Base-by-base conservation (phyloP, 1,140 invertebrate species). In the Zophobas atratus region DNA sequence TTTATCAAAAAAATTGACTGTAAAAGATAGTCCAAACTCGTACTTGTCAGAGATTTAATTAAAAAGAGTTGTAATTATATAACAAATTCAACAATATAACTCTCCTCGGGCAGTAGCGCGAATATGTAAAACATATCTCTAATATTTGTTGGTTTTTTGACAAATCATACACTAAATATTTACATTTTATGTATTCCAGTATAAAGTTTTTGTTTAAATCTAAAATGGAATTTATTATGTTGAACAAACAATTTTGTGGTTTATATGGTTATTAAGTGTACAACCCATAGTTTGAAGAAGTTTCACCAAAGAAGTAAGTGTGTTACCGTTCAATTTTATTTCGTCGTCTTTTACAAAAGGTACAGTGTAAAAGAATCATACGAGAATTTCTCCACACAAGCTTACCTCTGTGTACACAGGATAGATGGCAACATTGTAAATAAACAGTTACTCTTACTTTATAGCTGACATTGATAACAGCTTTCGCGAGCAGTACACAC, bases 401-500 rank as follows among this genome's bases (percentile, higher is more conserved):
- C 35, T 33, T 57, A 57, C 55, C 55, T 67, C 60, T 43, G n/a
- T 43, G 38, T 67, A 43, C 39, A 43, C 60, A 43, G 60, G 60
- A 67, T 73, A 73, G 38, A 73, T 56, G 55, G 73, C 73, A 48
- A 67, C 73, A 60, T 57, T 57, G 73, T 75, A 60, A 60, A 75
- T 76, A 63, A 76, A 76, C 74, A 76, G 56, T 76, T 76, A 76
- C 74, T 76, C 74, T 76, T 76, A 76, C 74, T 76, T 76, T 76
- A 76, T 76, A 36, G 55, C 56, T 76, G 74, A 67, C 74, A 76
- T 76, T 76, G 74, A 76, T 76, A 76, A 76, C 74, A 63, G 74
- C 56, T 60, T 67, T 60, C 56, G 55, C 74, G 74, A 51, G 34
- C 74, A 57, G 20, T 38, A 51, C 43, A 53, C 48, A 39, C 43